Evolutionary conservation across 2,888 invertebrate genomes (phyloP), one percentile per base, ranked within the genome.

Genomic region (Drosophila kambysellisi): DNA sequence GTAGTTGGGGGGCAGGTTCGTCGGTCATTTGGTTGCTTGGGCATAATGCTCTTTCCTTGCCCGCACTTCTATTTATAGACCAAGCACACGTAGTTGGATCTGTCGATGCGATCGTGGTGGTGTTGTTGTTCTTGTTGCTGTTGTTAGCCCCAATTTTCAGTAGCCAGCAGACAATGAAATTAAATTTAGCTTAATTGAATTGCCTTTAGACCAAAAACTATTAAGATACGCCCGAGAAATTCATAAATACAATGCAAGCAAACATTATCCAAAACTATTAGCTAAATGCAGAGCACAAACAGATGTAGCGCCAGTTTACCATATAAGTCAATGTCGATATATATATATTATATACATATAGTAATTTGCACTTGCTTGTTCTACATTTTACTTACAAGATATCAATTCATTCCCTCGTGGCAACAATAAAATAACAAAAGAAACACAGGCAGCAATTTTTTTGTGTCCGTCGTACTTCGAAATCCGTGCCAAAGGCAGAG

Each of bases 81-180:
- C 77, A 87, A 88, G 89, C 87, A 87, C 87, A 89, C 87, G 87
- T 88, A 83, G 84, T 86, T 85, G 85, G 71, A 77, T 79, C 79
- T 79, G 79, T 83, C 81, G 88, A 85, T 83, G 79, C 79, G 83
- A 79, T 74, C 73, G 70, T 53, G 11, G 15, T 66, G 51, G 65
- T 74, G 60, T 79, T 78, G 51, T 39, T 62, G 37, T 29, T 75
- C n/a, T 4, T 58, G 20, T 56, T 68, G 52, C n/a, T 67, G 61
- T 58, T 74, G 67, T 79, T 82, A 73, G 79, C 76, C 85, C 81
- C 71, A 75, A 77, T 79, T 71, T 73, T 72, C 70, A 68, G 61
- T 65, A 71, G 67, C 64, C 53, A 72, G 64, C 61, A 81, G 82
- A 83, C 83, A 81, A 83, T 81, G 70, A 75, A 81, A 79, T 77